Conservation (phyloP, 2,888 invertebrate species). For the Conchocele bisecta region DNA sequence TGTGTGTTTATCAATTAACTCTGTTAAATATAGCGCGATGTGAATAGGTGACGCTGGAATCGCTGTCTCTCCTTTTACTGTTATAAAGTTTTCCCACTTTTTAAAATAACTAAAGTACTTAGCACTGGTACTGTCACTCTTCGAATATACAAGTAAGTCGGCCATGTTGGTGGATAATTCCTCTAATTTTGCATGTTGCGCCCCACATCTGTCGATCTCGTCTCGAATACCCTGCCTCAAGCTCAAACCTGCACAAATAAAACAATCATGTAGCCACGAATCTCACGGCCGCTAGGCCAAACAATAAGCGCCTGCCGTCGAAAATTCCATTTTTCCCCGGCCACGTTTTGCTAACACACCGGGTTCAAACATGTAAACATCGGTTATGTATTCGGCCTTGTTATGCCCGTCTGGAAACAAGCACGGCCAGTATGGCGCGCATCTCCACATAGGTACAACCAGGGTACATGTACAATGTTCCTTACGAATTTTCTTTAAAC, state of each 20-base stretch:
- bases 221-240: too few relatives aligned
- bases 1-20: conserved; percentile 18
- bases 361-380: too few relatives aligned
- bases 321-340: too few relatives aligned
- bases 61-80: neutral
- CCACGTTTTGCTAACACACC: too few relatives aligned
- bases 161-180: conserved; percentile 31
- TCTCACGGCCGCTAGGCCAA: too few relatives aligned
- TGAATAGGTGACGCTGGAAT: conserved; percentile 36
- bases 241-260: too few relatives aligned
- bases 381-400: too few relatives aligned
- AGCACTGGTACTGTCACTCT: conserved; percentile 31
- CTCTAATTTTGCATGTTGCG: too few relatives aligned
- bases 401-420: too few relatives aligned
- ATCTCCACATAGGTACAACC: conserved; percentile 32
- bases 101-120: conserved; percentile 35
- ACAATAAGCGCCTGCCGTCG: too few relatives aligned
- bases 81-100: conserved; percentile 35
- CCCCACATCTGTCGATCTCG: too few relatives aligned
- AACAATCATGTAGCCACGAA: too few relatives aligned
- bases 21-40: conserved; percentile 29
- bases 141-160: conserved; percentile 8
- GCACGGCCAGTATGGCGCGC: conserved; percentile 37
- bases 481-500: conserved; percentile 24
- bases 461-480: conserved; percentile 24